These are phyloP conservation scores for Poliocrania exsul DNA, from an alignment of 2,797 vertebrate species.

Conservation along the genomic window DNA sequence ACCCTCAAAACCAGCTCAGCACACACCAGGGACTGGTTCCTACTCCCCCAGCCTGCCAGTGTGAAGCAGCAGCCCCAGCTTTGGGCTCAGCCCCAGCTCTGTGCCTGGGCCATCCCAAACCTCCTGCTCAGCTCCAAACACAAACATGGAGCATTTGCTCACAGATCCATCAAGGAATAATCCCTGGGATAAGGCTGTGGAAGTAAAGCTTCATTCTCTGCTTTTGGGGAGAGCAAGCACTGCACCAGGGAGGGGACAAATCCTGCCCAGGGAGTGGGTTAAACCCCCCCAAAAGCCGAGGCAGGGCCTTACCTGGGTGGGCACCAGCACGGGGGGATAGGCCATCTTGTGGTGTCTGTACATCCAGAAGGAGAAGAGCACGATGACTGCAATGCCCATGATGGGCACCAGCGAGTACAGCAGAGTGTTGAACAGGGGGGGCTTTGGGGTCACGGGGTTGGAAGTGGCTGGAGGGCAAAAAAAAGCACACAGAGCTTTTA, in stretches of 20 bases:
- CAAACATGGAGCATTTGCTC: neutral
- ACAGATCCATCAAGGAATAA: neutral
- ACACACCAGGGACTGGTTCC: neutral
- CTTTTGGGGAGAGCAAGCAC: neutral
- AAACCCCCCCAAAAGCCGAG: neutral
- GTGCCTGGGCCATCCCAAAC: neutral
- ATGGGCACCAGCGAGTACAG: conserved; percentile 96
- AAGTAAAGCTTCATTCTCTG: conserved; percentile 40
- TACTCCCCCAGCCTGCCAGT: neutral
- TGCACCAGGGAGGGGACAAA: neutral
- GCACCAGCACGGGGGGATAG: conserved; percentile 95
- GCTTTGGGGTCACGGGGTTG: conserved; percentile 90
- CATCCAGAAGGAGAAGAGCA: conserved; percentile 98
- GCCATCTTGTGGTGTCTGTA: conserved; percentile 98
- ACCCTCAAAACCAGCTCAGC: neutral
- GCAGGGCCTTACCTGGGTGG: conserved; percentile 90
- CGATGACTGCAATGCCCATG: conserved; percentile 90
- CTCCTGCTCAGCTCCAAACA: neutral
- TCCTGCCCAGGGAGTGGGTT: too few relatives aligned
- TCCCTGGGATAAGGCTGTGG: neutral
- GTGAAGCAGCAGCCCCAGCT: neutral
- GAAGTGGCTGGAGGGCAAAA: conserved; percentile 84
- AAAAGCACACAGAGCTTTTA: neutral
- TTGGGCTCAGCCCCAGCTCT: neutral
- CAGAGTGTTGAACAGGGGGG: conserved; percentile 92